Evolutionary conservation across 53 echinoderm and acorn worm genomes (phyloP).

Genomic region (Paelopatides confundens): DNA sequence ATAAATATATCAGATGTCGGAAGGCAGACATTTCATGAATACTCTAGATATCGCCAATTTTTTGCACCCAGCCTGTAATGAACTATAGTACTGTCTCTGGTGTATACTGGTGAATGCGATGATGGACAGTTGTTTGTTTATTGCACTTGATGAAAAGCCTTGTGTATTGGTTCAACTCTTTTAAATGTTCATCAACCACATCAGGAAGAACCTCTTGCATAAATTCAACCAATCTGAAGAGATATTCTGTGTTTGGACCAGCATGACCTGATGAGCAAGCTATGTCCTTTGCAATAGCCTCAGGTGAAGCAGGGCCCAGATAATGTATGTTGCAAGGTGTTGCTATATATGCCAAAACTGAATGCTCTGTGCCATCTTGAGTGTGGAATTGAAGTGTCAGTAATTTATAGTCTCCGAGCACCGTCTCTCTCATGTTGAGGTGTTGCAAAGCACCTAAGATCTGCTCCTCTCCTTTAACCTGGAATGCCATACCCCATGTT

Average conservation of each 20-base stretch:
- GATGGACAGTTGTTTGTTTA: background rate
- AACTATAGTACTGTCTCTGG: background rate
- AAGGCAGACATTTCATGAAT: too few species aligned
- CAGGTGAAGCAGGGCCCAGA: constrained; percentile 73
- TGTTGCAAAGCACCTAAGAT: constrained; percentile 73
- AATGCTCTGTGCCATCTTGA: constrained; percentile 45
- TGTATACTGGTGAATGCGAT: background rate
- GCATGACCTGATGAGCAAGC: constrained; percentile 65
- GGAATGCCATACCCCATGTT: constrained; percentile 92
- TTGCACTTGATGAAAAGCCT: constrained; percentile 61
- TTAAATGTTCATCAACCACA: constrained; percentile 80
- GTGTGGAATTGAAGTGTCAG: constrained; percentile 62
- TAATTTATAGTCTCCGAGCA: constrained; percentile 75
- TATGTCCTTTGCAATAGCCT: constrained; percentile 73
- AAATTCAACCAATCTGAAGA: constrained; percentile 85
- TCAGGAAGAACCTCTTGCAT: constrained; percentile 80
- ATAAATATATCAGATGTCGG: too few species aligned
- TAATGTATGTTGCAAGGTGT: constrained; percentile 78
- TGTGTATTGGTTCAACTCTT: constrained; percentile 64
- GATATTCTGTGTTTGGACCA: constrained; percentile 86
- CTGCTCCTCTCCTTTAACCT: constrained; percentile 79
- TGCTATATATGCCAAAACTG: constrained; percentile 76
- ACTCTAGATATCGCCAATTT: too few species aligned
- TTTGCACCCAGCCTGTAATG: too few species aligned
- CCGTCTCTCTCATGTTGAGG: constrained; percentile 76